phyloP scores from a whole-genome alignment of 2,797 vertebrate genomes.

The Leptatherina wallacei region DNA sequence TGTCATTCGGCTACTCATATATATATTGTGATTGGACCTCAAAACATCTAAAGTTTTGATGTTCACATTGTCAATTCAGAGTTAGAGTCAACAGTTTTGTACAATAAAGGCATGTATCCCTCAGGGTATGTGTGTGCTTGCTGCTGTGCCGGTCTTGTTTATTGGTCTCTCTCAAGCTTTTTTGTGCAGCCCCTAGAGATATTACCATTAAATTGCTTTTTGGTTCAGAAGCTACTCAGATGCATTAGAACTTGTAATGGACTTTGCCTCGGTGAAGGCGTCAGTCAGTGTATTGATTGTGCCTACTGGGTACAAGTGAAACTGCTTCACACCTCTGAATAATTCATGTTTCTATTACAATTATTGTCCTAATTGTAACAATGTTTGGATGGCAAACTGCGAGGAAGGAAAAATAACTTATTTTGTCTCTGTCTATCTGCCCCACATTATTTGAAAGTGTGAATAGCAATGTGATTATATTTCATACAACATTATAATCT shows the following conservation, averaged over 20 bases:
- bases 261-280: slow-evolving; percentile 74
- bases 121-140: slow-evolving; percentile 49
- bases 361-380: slow-evolving; percentile 80
- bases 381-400: slow-evolving; percentile 72
- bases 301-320: slow-evolving; percentile 74
- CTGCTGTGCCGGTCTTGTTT: slow-evolving; percentile 68
- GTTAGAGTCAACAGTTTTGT: slow-evolving; percentile 59
- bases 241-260: slow-evolving; percentile 82
- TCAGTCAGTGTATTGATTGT: slow-evolving; percentile 78
- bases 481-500: slow-evolving; percentile 70
- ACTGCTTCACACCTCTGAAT: slow-evolving; percentile 74
- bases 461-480: slow-evolving; percentile 73
- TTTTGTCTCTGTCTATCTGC: slow-evolving; percentile 44
- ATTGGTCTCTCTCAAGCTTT: slow-evolving; percentile 74
- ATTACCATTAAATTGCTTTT: slow-evolving; percentile 84
- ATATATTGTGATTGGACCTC: slow-evolving; percentile 37
- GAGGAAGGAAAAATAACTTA: slow-evolving; percentile 42
- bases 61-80: slow-evolving; percentile 64
- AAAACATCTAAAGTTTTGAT: slow-evolving; percentile 47
- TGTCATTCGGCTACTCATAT: slow-evolving; percentile 15
- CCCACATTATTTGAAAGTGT: slow-evolving; percentile 54
- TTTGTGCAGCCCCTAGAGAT: slow-evolving; percentile 70
- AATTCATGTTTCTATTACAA: slow-evolving; percentile 78
- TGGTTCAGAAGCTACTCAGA: slow-evolving; percentile 77
- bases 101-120: slow-evolving; percentile 61